Percentiles rank a stretch among this genome's conserved stretches.
Conservation (phyloP, 2,113 vertebrate genomes). For the Eulemur macaco region DNA sequence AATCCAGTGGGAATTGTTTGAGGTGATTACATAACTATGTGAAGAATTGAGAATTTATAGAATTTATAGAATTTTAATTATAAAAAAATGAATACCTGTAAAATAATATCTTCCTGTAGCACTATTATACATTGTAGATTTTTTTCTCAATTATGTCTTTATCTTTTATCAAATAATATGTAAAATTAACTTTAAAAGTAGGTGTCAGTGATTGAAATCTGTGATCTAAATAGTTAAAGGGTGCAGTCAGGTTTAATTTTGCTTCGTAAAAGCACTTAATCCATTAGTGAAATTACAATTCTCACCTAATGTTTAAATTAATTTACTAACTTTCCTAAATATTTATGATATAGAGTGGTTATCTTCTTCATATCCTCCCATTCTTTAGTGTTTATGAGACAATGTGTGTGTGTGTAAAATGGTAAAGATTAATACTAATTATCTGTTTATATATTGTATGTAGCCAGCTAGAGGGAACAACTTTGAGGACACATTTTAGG, state of each 20-base stretch:
- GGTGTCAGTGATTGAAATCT: neutral
- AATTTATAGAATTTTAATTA: neutral
- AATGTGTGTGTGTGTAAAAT: neutral
- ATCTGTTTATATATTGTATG: neutral
- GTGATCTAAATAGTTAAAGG: neutral
- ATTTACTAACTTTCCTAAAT: neutral
- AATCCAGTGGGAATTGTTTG: neutral
- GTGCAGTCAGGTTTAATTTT: neutral
- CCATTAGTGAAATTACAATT: neutral
- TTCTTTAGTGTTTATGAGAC: neutral
- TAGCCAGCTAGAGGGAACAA: neutral
- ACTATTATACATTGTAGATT: neutral
- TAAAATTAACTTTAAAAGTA: neutral
- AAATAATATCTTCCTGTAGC: neutral
- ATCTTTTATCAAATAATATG: neutral
- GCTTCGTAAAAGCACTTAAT: neutral
- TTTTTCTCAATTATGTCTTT: slow-evolving; percentile 4
- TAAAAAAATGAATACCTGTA: neutral
- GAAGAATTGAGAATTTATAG: neutral
- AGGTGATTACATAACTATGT: neutral
- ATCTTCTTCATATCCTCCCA: neutral
- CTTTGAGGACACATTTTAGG: neutral
- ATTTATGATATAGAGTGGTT: neutral
- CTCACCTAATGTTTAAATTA: neutral
- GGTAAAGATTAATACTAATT: slow-evolving; percentile 2